A percentile compares a stretch with the other conserved stretches of the same genome.
Evolutionary conservation across 2,113 vertebrate genomes (phyloP).

Genomic region (Syngnathus typhle): DNA sequence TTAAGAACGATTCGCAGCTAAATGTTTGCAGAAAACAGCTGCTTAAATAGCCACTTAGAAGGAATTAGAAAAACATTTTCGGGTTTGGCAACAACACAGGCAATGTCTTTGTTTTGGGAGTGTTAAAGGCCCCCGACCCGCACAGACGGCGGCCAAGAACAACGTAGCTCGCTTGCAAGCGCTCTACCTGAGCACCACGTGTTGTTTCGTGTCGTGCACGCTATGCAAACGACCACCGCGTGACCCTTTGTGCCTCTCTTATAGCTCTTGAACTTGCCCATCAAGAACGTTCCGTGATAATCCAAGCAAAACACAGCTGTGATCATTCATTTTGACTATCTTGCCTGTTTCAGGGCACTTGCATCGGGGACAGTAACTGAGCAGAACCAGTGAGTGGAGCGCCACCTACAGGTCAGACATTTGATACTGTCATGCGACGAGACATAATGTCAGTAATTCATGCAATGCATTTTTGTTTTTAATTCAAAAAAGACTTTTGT

Average conservation of each 20-base stretch:
- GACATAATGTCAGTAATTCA: too few relatives aligned
- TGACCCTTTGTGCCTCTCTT: background rate
- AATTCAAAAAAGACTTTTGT: background rate
- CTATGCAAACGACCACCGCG: background rate
- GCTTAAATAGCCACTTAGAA: constrained; percentile 60
- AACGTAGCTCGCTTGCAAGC: constrained; percentile 53
- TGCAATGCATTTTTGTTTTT: background rate
- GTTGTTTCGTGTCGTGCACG: constrained; percentile 26
- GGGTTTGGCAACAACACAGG: constrained; percentile 62
- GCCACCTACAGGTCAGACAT: too few relatives aligned
- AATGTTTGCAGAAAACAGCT: constrained; percentile 68
- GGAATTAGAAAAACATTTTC: constrained; percentile 59
- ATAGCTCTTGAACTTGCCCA: background rate
- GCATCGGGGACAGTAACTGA: too few relatives aligned
- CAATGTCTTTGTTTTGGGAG: constrained; percentile 73
- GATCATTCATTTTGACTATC: too few relatives aligned
- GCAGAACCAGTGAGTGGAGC: too few relatives aligned
- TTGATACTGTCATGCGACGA: too few relatives aligned
- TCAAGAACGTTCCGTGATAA: too few relatives aligned
- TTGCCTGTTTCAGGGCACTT: too few relatives aligned
- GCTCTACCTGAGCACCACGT: constrained; percentile 16
- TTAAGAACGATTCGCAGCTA: constrained; percentile 17
- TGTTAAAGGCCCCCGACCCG: constrained; percentile 52
- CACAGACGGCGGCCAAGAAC: constrained; percentile 61
- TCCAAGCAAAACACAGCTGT: too few relatives aligned